A percentile compares a stretch with the other conserved stretches of the same genome.
These are phyloP conservation scores for Drosophila willistoni DNA, from an alignment of 1,140 invertebrate species.

Conservation along the genomic window DNA sequence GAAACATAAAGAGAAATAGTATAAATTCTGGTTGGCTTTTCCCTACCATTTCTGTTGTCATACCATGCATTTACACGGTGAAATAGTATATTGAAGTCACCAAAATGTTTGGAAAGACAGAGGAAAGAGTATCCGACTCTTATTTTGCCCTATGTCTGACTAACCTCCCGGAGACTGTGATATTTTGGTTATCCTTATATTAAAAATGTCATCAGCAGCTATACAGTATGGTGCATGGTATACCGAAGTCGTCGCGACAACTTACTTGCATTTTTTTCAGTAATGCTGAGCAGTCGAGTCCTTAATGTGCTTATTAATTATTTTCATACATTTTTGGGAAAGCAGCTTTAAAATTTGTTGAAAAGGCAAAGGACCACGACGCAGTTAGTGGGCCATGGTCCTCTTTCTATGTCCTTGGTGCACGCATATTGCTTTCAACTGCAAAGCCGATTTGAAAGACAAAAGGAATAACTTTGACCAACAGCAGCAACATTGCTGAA, in stretches of 20 bases:
- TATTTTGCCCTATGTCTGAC: no score
- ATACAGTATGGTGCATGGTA: no score
- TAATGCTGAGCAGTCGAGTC: not conserved
- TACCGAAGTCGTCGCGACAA: no score
- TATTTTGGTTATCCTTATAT: no score
- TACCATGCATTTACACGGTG: no score
- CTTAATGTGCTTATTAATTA: slow-evolving; percentile 11
- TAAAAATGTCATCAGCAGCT: no score
- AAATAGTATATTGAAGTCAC: no score
- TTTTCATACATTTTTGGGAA: slow-evolving; percentile 11
- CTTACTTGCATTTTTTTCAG: no score
- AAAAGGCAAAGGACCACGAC: not conserved
- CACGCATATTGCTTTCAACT: not conserved
- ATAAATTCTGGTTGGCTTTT: not conserved
- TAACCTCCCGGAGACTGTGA: no score
- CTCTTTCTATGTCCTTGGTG: not conserved
- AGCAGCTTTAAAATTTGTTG: slow-evolving; percentile 12
- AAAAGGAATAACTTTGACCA: slow-evolving; percentile 1
- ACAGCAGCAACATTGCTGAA: not conserved
- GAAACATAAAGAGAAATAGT: not conserved
- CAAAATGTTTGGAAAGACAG: no score
- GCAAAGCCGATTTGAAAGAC: slow-evolving; percentile 12
- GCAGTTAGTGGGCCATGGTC: not conserved
- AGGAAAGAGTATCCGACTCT: no score
- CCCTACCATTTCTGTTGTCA: not conserved